Percentiles rank a stretch among this genome's conserved stretches.
These are phyloP conservation scores for Drosophila ogumai DNA, from an alignment of 1,140 invertebrate species.

Conservation along the genomic window DNA sequence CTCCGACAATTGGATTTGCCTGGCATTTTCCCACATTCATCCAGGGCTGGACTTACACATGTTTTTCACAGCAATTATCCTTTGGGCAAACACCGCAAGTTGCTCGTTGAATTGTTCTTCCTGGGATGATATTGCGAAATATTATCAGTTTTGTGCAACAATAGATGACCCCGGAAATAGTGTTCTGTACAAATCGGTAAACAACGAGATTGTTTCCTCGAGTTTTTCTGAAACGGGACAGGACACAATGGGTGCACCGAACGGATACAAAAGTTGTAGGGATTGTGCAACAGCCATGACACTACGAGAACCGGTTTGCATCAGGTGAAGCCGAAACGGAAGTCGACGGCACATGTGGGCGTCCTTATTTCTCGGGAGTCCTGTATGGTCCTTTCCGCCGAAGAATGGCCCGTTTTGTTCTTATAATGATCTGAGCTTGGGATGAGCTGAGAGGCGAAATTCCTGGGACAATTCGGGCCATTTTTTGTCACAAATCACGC, in stretches of 20 bases:
- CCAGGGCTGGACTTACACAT: constrained; percentile 66
- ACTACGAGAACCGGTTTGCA: constrained; percentile 48
- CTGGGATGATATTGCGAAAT: constrained; percentile 44
- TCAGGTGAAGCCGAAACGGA: constrained; percentile 75
- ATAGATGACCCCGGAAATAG: constrained; percentile 50
- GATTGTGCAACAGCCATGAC: constrained; percentile 62
- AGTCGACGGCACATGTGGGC: constrained; percentile 57
- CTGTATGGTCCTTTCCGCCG: not conserved
- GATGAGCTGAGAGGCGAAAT: constrained; percentile 36
- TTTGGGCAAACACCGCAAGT: constrained; percentile 41
- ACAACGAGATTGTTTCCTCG: constrained; percentile 56
- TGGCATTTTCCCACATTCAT: constrained; percentile 64
- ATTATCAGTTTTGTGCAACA: constrained; percentile 42
- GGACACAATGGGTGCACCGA: constrained; percentile 52
- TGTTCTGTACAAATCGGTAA: constrained; percentile 50
- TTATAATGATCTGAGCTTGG: constrained; percentile 43
- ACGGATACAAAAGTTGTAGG: constrained; percentile 40
- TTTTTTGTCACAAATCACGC: constrained; percentile 51
- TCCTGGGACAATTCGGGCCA: constrained; percentile 36
- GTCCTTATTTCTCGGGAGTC: constrained; percentile 18
- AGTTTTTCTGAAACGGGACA: constrained; percentile 56
- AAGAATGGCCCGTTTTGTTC: constrained; percentile 29
- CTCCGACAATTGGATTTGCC: constrained; percentile 68
- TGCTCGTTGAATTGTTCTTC: constrained; percentile 49
- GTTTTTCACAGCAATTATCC: constrained; percentile 59